phyloP scores from a whole-genome alignment of 2,797 vertebrate species.

The Falco berigora region DNA sequence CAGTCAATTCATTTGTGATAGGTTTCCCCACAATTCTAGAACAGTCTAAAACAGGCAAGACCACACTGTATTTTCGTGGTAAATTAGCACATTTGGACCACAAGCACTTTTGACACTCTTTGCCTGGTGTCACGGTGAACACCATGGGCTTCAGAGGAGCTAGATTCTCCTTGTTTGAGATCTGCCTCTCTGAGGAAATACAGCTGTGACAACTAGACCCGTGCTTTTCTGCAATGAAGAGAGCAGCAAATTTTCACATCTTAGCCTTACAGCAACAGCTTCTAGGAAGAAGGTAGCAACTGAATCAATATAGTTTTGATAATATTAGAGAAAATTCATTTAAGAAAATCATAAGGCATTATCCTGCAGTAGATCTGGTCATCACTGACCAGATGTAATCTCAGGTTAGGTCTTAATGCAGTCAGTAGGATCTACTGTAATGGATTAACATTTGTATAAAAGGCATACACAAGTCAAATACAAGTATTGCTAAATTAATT shows the following conservation, averaged over 20 bases:
- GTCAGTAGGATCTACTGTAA: not conserved
- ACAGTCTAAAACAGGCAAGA: slow-evolving; percentile 1
- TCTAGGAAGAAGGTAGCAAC: slow-evolving; percentile 39
- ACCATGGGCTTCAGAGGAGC: not conserved
- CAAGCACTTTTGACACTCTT: not conserved
- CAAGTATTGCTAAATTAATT: slow-evolving; percentile 65
- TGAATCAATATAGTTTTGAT: slow-evolving; percentile 24
- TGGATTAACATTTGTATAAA: slow-evolving; percentile 38
- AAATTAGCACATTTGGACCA: slow-evolving; percentile 10
- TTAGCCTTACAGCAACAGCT: slow-evolving; percentile 44
- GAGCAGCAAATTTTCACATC: slow-evolving; percentile 6
- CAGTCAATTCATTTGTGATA: not conserved
- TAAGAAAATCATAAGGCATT: slow-evolving; percentile 68
- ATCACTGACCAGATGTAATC: not conserved
- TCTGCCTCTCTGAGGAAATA: not conserved
- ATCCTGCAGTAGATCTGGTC: slow-evolving; percentile 10
- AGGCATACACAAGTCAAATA: slow-evolving; percentile 53
- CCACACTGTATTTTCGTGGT: not conserved
- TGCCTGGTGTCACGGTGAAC: not conserved
- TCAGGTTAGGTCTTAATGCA: slow-evolving; percentile 43
- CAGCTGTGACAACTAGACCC: not conserved
- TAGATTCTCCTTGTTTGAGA: not conserved
- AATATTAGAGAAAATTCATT: slow-evolving; percentile 40
- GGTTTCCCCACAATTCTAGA: not conserved
- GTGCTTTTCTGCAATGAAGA: not conserved